Evolutionary conservation across 2,113 vertebrate genomes (phyloP).

Genomic region (Cichladusa arquata): DNA sequence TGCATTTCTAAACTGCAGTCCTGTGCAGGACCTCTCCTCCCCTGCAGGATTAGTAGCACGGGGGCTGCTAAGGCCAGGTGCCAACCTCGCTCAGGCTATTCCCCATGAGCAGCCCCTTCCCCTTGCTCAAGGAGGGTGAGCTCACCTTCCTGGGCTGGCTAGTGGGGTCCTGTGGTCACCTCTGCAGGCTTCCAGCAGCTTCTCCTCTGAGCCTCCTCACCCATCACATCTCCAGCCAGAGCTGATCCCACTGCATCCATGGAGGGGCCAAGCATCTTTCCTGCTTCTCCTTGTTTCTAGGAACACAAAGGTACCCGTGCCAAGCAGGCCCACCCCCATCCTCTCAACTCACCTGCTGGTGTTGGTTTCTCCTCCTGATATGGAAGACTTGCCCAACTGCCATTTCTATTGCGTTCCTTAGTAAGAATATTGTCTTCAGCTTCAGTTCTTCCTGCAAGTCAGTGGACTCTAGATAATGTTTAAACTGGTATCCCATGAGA

Average conservation of each 20-base stretch:
- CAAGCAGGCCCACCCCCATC: background rate
- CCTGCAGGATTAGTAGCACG: background rate
- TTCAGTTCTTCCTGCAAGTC: background rate
- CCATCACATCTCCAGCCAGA: background rate
- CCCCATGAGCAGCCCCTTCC: background rate
- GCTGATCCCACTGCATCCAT: background rate
- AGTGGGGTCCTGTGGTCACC: rapidly evolving
- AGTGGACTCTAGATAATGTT: background rate
- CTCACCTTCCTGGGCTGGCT: background rate
- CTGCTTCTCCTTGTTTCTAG: background rate
- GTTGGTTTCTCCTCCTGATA: background rate
- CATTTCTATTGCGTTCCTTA: background rate
- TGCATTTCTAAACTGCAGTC: background rate
- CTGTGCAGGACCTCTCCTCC: background rate
- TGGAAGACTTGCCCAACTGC: background rate
- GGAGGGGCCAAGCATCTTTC: background rate
- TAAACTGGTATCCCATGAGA: background rate
- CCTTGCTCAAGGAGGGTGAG: background rate
- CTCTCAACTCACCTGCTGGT: background rate
- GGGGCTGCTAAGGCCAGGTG: background rate
- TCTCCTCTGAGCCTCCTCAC: background rate
- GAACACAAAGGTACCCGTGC: background rate
- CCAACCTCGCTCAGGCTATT: rapidly evolving
- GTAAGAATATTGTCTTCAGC: background rate
- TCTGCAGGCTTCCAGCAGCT: background rate